A percentile compares a stretch with the other conserved stretches of the same genome.
Conservation (phyloP, 2,888 invertebrate species). For the Noctua pronuba region DNA sequence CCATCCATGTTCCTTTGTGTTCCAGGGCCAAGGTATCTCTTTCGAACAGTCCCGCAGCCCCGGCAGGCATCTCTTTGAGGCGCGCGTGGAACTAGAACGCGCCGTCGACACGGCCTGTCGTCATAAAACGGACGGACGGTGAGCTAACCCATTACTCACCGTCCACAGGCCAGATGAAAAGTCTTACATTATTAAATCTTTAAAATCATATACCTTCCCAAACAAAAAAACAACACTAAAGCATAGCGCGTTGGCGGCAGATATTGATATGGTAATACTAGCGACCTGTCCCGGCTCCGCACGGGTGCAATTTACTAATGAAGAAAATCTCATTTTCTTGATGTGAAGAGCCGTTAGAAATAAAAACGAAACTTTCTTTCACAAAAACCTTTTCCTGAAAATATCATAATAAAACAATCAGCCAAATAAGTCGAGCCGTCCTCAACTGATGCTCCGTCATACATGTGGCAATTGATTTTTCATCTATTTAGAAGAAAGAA, state of each 20-base stretch:
- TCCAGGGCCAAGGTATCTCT: no score
- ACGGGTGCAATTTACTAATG: not conserved
- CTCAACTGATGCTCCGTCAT: not conserved
- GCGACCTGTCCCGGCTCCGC: no score
- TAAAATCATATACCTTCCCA: not conserved
- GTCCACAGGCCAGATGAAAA: no score
- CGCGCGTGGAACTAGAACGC: no score
- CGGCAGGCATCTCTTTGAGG: no score
- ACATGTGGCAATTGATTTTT: not conserved
- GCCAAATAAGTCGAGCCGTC: not conserved
- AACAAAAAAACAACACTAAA: not conserved
- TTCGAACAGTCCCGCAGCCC: no score
- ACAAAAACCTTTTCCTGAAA: not conserved
- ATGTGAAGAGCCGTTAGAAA: not conserved
- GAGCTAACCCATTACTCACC: no score
- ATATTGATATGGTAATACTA: not conserved
- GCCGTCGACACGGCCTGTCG: no score
- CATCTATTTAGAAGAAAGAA: no score
- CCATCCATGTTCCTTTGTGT: no score
- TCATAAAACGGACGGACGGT: no score
- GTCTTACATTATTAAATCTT: not conserved
- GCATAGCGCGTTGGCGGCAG: not conserved
- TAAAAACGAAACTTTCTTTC: not conserved
- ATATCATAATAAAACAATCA: not conserved
- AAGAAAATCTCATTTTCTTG: no score